Conservation (phyloP, 2,113 vertebrate genomes). For the Mastomys natalensis region DNA sequence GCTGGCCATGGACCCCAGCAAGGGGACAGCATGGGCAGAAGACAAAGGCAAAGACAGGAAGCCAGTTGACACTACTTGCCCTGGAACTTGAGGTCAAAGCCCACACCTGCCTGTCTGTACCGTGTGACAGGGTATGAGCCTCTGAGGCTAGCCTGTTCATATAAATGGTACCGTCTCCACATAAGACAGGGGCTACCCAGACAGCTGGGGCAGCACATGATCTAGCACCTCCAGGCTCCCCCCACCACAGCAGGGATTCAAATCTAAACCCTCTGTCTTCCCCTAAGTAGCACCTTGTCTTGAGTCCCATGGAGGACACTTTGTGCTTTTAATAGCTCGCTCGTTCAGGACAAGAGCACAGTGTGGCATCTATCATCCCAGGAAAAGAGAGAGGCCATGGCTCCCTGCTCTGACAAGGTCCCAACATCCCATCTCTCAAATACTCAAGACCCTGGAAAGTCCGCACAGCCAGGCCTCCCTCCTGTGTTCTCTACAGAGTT, state of each 20-base stretch:
- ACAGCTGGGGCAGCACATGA: fast-evolving
- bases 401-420: not conserved
- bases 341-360: not conserved
- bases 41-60: not conserved
- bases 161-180: too few relatives aligned
- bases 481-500: fast-evolving
- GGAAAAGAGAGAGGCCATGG: not conserved
- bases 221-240: not conserved
- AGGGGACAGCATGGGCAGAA: not conserved
- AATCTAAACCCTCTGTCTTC: not conserved
- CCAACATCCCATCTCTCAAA: not conserved
- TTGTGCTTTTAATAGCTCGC: not conserved
- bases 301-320: not conserved
- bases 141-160: not conserved
- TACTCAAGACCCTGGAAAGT: too few relatives aligned
- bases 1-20: not conserved
- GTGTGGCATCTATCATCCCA: not conserved
- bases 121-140: not conserved
- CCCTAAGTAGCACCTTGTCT: not conserved
- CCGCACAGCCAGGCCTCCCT: not conserved
- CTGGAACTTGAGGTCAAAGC: not conserved
- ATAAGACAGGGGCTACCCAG: not conserved
- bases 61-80: not conserved
- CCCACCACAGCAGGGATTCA: too few relatives aligned
- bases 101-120: not conserved